These are phyloP conservation scores for Myotis planiceps DNA, from an alignment of 2,797 vertebrate species.

Conservation along the genomic window DNA sequence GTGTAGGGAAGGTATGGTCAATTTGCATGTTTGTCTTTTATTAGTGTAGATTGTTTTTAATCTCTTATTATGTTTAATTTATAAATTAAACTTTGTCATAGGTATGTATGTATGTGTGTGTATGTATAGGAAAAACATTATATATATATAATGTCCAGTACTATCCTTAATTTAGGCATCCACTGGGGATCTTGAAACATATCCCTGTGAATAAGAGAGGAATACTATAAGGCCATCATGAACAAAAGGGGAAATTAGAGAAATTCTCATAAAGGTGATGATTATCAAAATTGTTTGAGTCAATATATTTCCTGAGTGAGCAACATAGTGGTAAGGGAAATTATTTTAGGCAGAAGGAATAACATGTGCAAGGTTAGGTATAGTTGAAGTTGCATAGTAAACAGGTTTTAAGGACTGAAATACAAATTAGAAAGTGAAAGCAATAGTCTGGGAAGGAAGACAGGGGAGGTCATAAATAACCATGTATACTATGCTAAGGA, in stretches of 20 bases:
- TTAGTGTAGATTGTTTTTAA: neutral
- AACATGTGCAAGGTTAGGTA: neutral
- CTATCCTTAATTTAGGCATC: neutral
- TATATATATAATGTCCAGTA: neutral
- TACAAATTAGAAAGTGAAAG: neutral
- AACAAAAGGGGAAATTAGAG: neutral
- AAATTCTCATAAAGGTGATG: neutral
- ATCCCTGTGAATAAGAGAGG: neutral
- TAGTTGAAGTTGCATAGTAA: neutral
- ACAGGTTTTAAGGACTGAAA: neutral
- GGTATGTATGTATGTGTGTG: neutral
- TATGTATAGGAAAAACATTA: neutral
- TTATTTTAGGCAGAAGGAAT: neutral
- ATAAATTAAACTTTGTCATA: neutral
- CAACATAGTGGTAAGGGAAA: neutral
- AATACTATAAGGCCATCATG: neutral
- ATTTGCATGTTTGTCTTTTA: too few species aligned
- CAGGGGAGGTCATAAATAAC: neutral
- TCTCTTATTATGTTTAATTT: neutral
- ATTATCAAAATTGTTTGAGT: neutral
- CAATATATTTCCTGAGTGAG: neutral
- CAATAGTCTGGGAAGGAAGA: neutral
- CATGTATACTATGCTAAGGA: neutral
- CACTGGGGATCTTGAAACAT: neutral
- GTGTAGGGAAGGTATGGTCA: too few species aligned